A percentile compares a stretch with the other conserved stretches of the same genome.
Conservation (phyloP, 2,888 invertebrate genomes). For the Bembecia ichneumoniformis region DNA sequence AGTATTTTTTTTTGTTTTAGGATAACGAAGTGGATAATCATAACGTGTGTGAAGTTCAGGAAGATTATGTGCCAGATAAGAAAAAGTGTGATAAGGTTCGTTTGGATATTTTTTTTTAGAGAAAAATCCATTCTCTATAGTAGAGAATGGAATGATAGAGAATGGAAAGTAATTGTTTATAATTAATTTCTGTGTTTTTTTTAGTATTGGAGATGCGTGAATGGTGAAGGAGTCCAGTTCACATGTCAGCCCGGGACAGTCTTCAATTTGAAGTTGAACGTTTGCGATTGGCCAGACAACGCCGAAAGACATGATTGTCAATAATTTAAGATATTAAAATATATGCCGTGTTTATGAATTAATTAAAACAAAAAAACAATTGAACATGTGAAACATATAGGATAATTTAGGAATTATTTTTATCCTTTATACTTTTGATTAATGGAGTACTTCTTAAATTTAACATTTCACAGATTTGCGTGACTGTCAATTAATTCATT, state of each 20-base stretch:
- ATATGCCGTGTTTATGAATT: not conserved
- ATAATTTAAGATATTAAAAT: slow-evolving; percentile 13
- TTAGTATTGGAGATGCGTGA: slow-evolving; percentile 89
- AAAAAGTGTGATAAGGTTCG: slow-evolving; percentile 56
- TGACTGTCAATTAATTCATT: too few species aligned
- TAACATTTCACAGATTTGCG: too few species aligned
- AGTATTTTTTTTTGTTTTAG: slow-evolving; percentile 21
- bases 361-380: too few species aligned
- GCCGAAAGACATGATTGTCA: slow-evolving; percentile 76
- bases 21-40: slow-evolving; percentile 58
- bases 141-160: too few species aligned
- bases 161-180: too few species aligned
- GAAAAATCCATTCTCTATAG: too few species aligned
- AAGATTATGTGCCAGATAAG: slow-evolving; percentile 53
- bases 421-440: not conserved
- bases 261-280: slow-evolving; percentile 78
- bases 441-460: too few species aligned
- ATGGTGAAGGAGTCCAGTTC: slow-evolving; percentile 81
- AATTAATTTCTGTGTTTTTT: slow-evolving; percentile 11
- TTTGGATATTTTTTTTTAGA: not conserved
- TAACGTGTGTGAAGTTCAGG: slow-evolving; percentile 42
- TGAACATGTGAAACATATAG: too few species aligned
- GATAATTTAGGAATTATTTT: not conserved
- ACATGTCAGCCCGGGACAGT: slow-evolving; percentile 82
- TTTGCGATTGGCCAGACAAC: slow-evolving; percentile 87